These are phyloP conservation scores for Macrostomum lignano DNA, from an alignment of 1,140 invertebrate species.

Conservation along the genomic window DNA sequence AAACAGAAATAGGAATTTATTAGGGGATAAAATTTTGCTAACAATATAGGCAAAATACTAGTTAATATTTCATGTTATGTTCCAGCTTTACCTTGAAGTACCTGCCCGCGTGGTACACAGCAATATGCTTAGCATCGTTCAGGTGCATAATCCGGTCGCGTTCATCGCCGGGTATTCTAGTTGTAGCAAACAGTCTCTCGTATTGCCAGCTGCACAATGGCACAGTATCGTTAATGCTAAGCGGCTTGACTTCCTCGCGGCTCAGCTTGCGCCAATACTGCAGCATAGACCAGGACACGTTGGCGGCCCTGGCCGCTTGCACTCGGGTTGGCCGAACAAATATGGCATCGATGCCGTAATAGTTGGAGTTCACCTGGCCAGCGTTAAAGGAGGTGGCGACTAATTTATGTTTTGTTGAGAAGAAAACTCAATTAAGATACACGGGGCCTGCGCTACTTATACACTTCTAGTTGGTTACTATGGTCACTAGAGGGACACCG, in stretches of 20 bases:
- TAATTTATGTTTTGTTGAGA: too few relatives aligned
- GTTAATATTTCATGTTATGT: slow-evolving; percentile 58
- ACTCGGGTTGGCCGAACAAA: not conserved
- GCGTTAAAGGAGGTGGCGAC: too few relatives aligned
- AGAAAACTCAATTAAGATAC: too few relatives aligned
- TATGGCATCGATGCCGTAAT: slow-evolving; percentile 53
- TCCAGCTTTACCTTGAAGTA: slow-evolving; percentile 80
- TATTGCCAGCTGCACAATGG: slow-evolving; percentile 94
- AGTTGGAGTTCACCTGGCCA: slow-evolving; percentile 97
- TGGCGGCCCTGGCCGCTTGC: slow-evolving; percentile 66
- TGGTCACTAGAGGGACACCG: too few relatives aligned
- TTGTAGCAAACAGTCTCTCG: slow-evolving; percentile 80
- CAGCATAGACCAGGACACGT: slow-evolving; percentile 49
- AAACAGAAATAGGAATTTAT: too few relatives aligned
- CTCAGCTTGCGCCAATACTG: slow-evolving; percentile 61
- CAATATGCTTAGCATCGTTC: slow-evolving; percentile 64
- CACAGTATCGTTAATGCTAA: slow-evolving; percentile 34
- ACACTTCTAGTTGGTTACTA: too few relatives aligned
- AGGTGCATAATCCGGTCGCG: slow-evolving; percentile 35
- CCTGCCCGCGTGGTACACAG: slow-evolving; percentile 62
- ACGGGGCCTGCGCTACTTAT: too few relatives aligned
- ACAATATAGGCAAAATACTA: too few relatives aligned
- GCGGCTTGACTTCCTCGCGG: slow-evolving; percentile 35
- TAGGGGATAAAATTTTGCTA: too few relatives aligned
- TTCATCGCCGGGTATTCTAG: slow-evolving; percentile 38